Evolutionary conservation across 2,797 vertebrate species (phyloP).

Genomic region (Picus viridis): DNA sequence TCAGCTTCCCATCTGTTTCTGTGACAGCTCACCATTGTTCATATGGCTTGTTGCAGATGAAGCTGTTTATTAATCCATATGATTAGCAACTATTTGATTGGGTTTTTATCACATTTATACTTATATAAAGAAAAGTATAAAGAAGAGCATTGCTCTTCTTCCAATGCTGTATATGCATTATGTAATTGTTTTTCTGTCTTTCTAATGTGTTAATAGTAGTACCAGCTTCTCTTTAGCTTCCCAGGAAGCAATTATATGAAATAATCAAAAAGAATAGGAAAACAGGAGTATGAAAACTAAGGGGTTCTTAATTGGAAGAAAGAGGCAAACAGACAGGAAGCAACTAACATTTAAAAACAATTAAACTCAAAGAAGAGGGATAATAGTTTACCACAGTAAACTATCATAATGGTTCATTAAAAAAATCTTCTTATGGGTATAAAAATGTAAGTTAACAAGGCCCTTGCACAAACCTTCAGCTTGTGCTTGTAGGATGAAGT

Average conservation of each 20-base stretch:
- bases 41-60: background rate
- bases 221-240: background rate
- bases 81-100: background rate
- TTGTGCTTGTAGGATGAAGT: slow-evolving; percentile 9
- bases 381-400: slow-evolving; percentile 14
- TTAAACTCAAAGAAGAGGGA: background rate
- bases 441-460: slow-evolving; percentile 14
- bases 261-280: background rate
- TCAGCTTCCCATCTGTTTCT: background rate
- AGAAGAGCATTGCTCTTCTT: background rate
- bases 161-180: background rate
- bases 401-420: background rate
- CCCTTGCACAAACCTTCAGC: background rate
- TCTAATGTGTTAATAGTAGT: background rate
- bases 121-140: background rate
- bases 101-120: background rate
- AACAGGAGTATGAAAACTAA: background rate
- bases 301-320: background rate
- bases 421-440: background rate
- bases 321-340: background rate
- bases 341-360: slow-evolving; percentile 43
- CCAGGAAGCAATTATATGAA: background rate
- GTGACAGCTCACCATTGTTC: background rate
- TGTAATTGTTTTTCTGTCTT: background rate
- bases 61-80: background rate